These are phyloP conservation scores for Cancer borealis DNA, from an alignment of 2,888 invertebrate species.

Conservation along the genomic window DNA sequence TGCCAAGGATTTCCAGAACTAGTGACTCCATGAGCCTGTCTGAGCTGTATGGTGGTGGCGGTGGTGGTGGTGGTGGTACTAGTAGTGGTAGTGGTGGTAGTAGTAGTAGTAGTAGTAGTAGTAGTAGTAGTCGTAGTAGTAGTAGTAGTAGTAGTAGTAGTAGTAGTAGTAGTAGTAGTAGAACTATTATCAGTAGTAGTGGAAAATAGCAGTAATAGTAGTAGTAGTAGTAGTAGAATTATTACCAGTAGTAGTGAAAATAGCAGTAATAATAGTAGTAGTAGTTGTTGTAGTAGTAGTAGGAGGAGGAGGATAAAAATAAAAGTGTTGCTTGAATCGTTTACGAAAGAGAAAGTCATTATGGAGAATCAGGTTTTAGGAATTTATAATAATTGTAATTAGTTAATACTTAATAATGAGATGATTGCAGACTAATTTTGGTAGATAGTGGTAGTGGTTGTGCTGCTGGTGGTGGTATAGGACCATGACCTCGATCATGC, in stretches of 20 bases:
- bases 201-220: background rate
- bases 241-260: no score
- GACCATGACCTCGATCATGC: background rate
- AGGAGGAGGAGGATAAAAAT: no score
- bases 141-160: conserved; percentile 4
- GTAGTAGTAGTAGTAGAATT: background rate
- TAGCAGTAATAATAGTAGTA: background rate
- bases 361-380: no score
- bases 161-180: background rate
- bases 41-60: background rate
- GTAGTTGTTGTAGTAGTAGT: no score
- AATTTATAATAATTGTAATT: background rate
- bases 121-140: background rate
- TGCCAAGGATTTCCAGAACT: conserved; percentile 26
- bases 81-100: background rate
- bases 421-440: background rate
- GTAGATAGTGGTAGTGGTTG: background rate
- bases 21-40: background rate
- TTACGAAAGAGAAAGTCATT: no score
- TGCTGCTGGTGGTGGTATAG: conserved; percentile 10
- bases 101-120: background rate
- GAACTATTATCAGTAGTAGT: no score
- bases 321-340: no score
- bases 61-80: background rate
- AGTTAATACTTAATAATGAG: background rate